Evolutionary conservation across 2,888 invertebrate genomes (phyloP).

Genomic region (Pardosa pseudoannulata): DNA sequence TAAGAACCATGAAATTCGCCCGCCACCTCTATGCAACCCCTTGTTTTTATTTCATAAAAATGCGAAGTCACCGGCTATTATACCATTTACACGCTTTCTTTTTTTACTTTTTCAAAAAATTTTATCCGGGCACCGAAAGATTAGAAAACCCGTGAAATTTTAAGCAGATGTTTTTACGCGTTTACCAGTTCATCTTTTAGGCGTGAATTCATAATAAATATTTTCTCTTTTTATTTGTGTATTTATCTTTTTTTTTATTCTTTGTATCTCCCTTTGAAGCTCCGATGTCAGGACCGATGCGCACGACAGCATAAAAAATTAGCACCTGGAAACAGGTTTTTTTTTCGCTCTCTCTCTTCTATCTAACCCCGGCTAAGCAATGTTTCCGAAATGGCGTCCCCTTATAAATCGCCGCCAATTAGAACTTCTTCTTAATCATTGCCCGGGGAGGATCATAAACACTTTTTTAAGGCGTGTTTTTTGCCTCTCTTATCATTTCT

Average conservation of each 20-base stretch:
- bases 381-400: background rate
- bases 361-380: background rate
- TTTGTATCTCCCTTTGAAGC: background rate
- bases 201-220: conserved; percentile 6
- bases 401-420: conserved; percentile 32
- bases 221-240: too few species aligned
- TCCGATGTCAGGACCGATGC: background rate
- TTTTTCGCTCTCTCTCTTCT: background rate
- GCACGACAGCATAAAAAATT: background rate
- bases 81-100: background rate
- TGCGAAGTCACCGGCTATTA: background rate
- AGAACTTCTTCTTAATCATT: conserved; percentile 20
- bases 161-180: conserved; percentile 12
- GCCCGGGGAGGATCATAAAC: conserved; percentile 8
- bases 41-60: background rate
- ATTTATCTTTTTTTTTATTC: too few species aligned
- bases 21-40: background rate
- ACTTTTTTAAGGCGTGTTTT: conserved; percentile 9
- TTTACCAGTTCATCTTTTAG: conserved; percentile 1
- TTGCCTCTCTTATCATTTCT: background rate
- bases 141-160: conserved; percentile 7
- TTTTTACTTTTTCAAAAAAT: too few species aligned
- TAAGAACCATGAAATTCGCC: background rate
- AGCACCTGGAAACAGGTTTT: conserved; percentile 5
- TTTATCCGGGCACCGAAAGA: background rate